A percentile compares a stretch with the other conserved stretches of the same genome.
Evolutionary conservation across 2,797 vertebrate genomes (phyloP).

Genomic region (Dendrocincla fuliginosa): DNA sequence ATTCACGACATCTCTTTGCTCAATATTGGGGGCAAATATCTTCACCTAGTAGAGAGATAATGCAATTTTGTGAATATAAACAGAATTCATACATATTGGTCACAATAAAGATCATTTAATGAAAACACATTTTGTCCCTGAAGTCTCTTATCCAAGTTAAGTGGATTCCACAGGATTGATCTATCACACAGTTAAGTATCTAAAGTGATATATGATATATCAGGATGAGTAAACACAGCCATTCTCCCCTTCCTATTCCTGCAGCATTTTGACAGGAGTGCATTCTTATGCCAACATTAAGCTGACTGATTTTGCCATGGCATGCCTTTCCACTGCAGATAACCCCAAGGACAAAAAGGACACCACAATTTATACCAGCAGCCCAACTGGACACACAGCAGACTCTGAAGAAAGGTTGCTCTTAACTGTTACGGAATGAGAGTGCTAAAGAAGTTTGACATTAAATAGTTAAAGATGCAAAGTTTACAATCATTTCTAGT

Average conservation of each 20-base stretch:
- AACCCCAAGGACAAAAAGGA: neutral
- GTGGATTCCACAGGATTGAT: neutral
- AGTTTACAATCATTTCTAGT: neutral
- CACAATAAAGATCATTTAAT: neutral
- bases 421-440: neutral
- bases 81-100: neutral
- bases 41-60: constrained; percentile 77
- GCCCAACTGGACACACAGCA: neutral
- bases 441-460: neutral
- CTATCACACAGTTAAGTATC: neutral
- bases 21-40: constrained; percentile 85
- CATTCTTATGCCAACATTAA: neutral
- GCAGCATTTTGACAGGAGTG: neutral
- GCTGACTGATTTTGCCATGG: neutral
- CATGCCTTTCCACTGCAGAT: neutral
- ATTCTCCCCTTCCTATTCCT: neutral
- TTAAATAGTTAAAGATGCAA: neutral
- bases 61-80: neutral
- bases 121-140: neutral
- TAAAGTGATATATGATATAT: fast-evolving
- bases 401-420: neutral
- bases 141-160: neutral
- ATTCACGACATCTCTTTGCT: constrained; percentile 86
- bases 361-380: neutral
- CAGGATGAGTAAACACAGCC: neutral